Evolutionary conservation across 2,113 vertebrate genomes (phyloP).

Genomic region (Dicaeum eximium): DNA sequence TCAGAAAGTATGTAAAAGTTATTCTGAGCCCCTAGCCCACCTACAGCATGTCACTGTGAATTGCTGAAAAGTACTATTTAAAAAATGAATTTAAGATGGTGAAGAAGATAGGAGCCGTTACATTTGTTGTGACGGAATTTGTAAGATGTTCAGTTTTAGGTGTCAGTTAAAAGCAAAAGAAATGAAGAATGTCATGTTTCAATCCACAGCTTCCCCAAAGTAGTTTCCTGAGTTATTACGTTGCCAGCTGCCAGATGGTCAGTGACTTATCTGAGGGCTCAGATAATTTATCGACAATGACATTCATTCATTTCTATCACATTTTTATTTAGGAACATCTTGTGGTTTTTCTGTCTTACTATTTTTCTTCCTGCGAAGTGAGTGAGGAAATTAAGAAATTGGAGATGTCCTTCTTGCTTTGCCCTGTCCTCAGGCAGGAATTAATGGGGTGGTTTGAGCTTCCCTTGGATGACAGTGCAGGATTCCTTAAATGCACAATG

Average conservation of each 20-base stretch:
- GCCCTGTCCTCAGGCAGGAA: not conserved
- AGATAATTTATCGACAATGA: not conserved
- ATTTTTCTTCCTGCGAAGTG: not conserved
- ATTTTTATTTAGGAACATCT: not conserved
- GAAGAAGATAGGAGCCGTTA: not conserved
- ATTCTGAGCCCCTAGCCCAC: conserved; percentile 56
- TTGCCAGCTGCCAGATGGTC: conserved; percentile 45
- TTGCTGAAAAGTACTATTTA: conserved; percentile 15
- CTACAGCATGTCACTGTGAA: conserved; percentile 48
- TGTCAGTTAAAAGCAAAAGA: not conserved
- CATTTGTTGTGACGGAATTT: conserved; percentile 45
- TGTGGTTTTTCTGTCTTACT: not conserved
- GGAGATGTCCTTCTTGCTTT: not conserved
- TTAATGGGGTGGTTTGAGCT: not conserved
- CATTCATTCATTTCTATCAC: not conserved
- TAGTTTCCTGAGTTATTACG: not conserved
- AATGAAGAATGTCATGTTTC: not conserved
- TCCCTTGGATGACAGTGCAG: not conserved
- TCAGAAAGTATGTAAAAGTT: conserved; percentile 48
- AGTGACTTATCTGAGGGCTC: conserved; percentile 12
- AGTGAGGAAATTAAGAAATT: not conserved
- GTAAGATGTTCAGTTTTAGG: not conserved
- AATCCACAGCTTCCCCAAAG: conserved; percentile 7
- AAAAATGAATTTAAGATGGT: conserved; percentile 1
- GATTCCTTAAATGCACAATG: not conserved